phyloP scores from a whole-genome alignment of 2,888 invertebrate species.

The Leucoptera coffeella region DNA sequence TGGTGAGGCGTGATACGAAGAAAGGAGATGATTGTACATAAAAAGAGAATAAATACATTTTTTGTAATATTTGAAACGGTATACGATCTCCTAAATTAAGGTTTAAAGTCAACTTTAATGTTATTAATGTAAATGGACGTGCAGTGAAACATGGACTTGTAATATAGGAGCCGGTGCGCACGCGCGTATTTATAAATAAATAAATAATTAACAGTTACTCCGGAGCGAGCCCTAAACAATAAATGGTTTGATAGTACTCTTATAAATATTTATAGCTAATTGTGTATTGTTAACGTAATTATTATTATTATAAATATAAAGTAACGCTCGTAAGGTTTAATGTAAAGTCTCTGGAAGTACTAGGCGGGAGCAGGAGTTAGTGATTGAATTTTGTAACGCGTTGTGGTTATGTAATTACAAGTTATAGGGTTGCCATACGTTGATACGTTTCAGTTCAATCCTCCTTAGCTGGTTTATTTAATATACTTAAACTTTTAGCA shows the following conservation, averaged over 20 bases:
- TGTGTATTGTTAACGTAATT: conserved; percentile 54
- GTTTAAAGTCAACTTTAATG: conserved; percentile 47
- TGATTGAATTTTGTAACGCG: conserved; percentile 28
- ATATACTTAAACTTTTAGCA: too few relatives aligned
- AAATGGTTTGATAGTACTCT: conserved; percentile 46
- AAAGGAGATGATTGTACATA: conserved; percentile 49
- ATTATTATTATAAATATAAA: conserved; percentile 52
- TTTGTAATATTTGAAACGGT: conserved; percentile 55
- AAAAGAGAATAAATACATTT: conserved; percentile 22
- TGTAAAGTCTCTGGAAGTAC: conserved; percentile 35
- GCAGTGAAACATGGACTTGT: conserved; percentile 36
- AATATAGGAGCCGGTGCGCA: conserved; percentile 26
- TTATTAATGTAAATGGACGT: conserved; percentile 28
- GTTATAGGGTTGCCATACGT: too few relatives aligned
- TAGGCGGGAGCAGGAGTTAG: conserved; percentile 26
- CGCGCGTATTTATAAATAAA: conserved; percentile 22
- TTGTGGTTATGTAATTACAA: conserved; percentile 22
- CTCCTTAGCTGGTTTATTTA: too few relatives aligned
- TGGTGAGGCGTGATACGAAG: conserved; percentile 20
- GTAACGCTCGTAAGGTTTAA: conserved; percentile 46
- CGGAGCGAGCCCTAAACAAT: conserved; percentile 35
- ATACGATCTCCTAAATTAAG: conserved; percentile 55
- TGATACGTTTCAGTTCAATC: too few relatives aligned
- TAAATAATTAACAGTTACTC: conserved; percentile 18
- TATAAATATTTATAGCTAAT: conserved; percentile 55